Base-by-base conservation (phyloP, 2,888 invertebrate species). In the Trissolcus brochymenae region DNA sequence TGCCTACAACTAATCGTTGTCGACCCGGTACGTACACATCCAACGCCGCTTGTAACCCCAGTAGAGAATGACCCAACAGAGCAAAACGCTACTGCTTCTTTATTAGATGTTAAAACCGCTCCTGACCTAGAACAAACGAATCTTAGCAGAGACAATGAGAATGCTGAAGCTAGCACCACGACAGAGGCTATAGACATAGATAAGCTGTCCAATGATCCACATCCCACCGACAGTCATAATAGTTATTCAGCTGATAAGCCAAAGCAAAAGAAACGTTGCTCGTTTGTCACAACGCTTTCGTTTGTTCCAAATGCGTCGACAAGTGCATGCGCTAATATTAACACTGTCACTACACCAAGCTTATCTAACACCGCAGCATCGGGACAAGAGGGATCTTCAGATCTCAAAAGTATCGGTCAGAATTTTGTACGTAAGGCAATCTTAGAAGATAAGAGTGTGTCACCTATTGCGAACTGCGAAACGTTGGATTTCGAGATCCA, bases 401-500 rank as follows among this genome's bases (percentile, higher is more conserved):
- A 9, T 62, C 4, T 46, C n/a, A 13, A 19, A 46, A 21, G 41
- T n/a, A 21, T 55, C 53, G 50, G 21, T 51, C 19, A 6, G 29
- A 50, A 43, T 21, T 35, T 14, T 41, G 29, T 40, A 6, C 14
- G 50, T 17, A 16, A 29, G 0, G n/a, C 14, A n/a, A 25, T 6
- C 7, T 40, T 53, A 14, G 17, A 21, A 0, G 57, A 51, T 49
- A n/a, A 13, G 41, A 51, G 13, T 13, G 11, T 13, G 29, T 57
- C 50, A 67, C 53, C n/a, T n/a, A n/a, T 29, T 60, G 35, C 59
- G 41, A 67, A 67, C 56, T 43, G n/a, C 13, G 61, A 70, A 11
- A 57, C 51, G 13, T 29, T 29, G 46, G 67, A 82, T 17, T 84
- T 85, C 64, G 86, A 86, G 72, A 81, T 87, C 6, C 85, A 85